Percentiles rank a stretch among this genome's conserved stretches.
These are phyloP conservation scores for Megastigmus dorsalis DNA, from an alignment of 2,888 invertebrate species.

Conservation along the genomic window DNA sequence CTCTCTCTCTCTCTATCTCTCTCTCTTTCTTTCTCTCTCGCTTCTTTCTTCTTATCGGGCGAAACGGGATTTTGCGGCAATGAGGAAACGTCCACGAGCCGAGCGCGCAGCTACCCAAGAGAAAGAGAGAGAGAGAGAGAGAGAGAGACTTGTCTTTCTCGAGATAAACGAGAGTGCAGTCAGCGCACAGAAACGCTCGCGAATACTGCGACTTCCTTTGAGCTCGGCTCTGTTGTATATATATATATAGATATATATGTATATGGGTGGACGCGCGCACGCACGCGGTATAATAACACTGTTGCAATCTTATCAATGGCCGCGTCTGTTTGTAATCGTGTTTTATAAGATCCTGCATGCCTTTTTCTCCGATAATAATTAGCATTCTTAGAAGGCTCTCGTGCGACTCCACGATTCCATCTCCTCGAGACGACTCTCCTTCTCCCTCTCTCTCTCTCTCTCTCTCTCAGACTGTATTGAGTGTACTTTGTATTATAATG, in stretches of 20 bases:
- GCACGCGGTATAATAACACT: slow-evolving; percentile 30
- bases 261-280: too few species aligned
- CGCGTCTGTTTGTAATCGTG: slow-evolving; percentile 32
- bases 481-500: neutral
- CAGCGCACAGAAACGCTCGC: too few species aligned
- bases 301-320: slow-evolving; percentile 43
- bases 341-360: slow-evolving; percentile 26
- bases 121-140: neutral
- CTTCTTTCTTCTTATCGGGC: slow-evolving; percentile 46
- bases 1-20: slow-evolving; percentile 57
- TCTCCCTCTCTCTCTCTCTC: too few species aligned
- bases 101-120: too few species aligned
- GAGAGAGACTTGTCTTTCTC: neutral
- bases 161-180: slow-evolving; percentile 28
- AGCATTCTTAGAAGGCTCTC: slow-evolving; percentile 20
- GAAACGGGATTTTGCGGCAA: slow-evolving; percentile 56
- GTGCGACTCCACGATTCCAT: too few species aligned
- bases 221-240: neutral
- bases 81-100: slow-evolving; percentile 63
- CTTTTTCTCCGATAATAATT: slow-evolving; percentile 32
- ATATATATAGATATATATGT: too few species aligned
- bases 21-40: neutral
- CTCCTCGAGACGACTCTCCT: too few species aligned
- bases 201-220: slow-evolving; percentile 24
- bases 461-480: too few species aligned